Conservation (phyloP, 2,797 vertebrate species). For the Chelon labrosus region DNA sequence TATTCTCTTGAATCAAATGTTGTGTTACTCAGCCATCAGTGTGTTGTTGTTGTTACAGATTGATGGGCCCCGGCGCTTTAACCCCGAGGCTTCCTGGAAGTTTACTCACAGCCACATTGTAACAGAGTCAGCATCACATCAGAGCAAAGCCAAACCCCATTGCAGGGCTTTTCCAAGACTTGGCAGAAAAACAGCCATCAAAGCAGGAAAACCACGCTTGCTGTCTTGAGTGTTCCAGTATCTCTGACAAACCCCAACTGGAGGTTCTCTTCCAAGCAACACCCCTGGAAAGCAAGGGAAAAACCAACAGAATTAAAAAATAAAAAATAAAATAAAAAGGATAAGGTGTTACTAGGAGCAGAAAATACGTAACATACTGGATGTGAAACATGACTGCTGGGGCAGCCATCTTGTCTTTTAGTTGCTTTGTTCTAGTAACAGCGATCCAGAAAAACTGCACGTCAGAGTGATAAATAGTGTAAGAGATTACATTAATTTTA, state of each 20-base stretch:
- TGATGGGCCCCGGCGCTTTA: slow-evolving; percentile 20
- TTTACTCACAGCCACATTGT: slow-evolving; percentile 61
- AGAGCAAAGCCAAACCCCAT: slow-evolving; percentile 33
- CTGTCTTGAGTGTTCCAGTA: slow-evolving; percentile 59
- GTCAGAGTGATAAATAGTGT: neutral
- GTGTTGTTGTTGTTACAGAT: slow-evolving; percentile 65
- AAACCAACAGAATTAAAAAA: slow-evolving; percentile 5
- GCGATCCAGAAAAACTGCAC: slow-evolving; percentile 15
- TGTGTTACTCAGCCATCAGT: slow-evolving; percentile 56
- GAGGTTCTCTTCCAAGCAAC: slow-evolving; percentile 57
- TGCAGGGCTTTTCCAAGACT: slow-evolving; percentile 71
- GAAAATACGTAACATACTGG: slow-evolving; percentile 24
- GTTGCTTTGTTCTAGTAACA: slow-evolving; percentile 32
- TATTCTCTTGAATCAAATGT: slow-evolving; percentile 53
- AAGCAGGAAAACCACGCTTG: slow-evolving; percentile 75
- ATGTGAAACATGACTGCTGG: slow-evolving; percentile 27
- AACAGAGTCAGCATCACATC: slow-evolving; percentile 67
- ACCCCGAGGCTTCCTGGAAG: slow-evolving; percentile 41
- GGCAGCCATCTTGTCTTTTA: slow-evolving; percentile 37
- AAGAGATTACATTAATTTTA: slow-evolving; percentile 4
- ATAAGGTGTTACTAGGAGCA: slow-evolving; percentile 17
- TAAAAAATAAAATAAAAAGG: neutral
- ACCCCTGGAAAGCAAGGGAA: slow-evolving; percentile 34
- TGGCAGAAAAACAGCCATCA: slow-evolving; percentile 73
- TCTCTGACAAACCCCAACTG: slow-evolving; percentile 50